Evolutionary conservation across 2,113 vertebrate genomes (phyloP).

Genomic region (Oceanites oceanicus): DNA sequence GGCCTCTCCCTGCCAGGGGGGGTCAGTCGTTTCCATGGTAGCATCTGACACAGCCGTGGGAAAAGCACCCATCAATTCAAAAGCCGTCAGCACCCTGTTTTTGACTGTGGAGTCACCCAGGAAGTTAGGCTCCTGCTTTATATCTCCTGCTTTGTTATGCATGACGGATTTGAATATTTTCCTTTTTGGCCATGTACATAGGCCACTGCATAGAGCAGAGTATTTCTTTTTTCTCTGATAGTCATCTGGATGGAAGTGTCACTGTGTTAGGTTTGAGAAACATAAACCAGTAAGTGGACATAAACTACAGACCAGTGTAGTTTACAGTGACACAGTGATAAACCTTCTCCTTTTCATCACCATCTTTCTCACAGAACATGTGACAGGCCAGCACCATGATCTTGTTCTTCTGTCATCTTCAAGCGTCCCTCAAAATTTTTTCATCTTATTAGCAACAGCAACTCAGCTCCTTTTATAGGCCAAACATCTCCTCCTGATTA

Average conservation of each 20-base stretch:
- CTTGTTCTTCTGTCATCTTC: not conserved
- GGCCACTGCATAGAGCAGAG: not conserved
- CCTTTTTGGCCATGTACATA: not conserved
- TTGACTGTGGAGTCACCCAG: not conserved
- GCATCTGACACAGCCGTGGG: not conserved
- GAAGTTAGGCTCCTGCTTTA: not conserved
- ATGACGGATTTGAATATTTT: not conserved
- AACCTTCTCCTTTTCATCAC: not conserved
- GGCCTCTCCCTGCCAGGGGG: not conserved
- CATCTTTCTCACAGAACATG: not conserved
- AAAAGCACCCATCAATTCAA: not conserved
- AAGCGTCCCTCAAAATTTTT: not conserved
- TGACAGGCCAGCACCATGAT: not conserved
- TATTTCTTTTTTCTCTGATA: not conserved
- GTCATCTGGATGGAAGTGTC: not conserved
- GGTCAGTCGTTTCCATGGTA: not conserved
- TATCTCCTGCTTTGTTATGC: not conserved
- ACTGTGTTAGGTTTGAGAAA: not conserved
- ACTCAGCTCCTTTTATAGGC: not conserved
- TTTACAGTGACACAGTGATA: not conserved
- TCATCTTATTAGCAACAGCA: not conserved
- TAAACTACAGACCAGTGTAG: not conserved
- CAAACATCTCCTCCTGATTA: not conserved
- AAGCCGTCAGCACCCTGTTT: not conserved
- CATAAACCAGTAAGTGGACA: not conserved